Evolutionary conservation across 2,113 vertebrate species (phyloP).

Genomic region (Dasypus novemcinctus): DNA sequence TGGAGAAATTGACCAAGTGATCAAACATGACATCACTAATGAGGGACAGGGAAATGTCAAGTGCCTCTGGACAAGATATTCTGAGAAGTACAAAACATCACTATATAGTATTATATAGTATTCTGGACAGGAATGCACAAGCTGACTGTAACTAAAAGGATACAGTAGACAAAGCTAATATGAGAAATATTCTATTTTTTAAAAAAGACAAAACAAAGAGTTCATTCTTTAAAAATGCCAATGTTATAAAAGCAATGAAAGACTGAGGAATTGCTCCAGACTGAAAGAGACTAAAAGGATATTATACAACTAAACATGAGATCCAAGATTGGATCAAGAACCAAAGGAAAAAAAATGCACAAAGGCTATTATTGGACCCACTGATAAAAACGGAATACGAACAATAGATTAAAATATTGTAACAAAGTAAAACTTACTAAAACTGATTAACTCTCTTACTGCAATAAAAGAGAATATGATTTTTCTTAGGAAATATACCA

Average conservation of each 20-base stretch:
- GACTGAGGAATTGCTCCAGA: background rate
- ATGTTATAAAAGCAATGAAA: background rate
- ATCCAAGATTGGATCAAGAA: background rate
- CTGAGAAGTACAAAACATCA: background rate
- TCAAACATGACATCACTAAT: background rate
- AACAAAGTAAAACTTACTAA: background rate
- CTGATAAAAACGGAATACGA: background rate
- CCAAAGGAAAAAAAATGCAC: background rate
- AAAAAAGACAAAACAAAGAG: background rate
- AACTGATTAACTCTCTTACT: background rate
- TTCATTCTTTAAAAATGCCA: slow-evolving; percentile 41
- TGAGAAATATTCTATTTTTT: slow-evolving; percentile 1
- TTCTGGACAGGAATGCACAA: background rate
- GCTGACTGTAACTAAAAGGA: background rate
- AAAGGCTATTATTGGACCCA: background rate
- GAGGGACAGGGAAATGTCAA: background rate
- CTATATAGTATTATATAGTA: background rate
- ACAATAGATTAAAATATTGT: background rate
- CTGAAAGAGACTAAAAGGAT: background rate
- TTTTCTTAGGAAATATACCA: background rate
- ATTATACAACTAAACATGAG: background rate
- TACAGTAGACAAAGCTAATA: background rate
- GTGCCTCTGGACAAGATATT: background rate
- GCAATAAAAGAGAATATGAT: background rate
- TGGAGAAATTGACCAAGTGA: background rate